Base-by-base conservation (phyloP, 2,888 invertebrate genomes). In the Allygus modestus region DNA sequence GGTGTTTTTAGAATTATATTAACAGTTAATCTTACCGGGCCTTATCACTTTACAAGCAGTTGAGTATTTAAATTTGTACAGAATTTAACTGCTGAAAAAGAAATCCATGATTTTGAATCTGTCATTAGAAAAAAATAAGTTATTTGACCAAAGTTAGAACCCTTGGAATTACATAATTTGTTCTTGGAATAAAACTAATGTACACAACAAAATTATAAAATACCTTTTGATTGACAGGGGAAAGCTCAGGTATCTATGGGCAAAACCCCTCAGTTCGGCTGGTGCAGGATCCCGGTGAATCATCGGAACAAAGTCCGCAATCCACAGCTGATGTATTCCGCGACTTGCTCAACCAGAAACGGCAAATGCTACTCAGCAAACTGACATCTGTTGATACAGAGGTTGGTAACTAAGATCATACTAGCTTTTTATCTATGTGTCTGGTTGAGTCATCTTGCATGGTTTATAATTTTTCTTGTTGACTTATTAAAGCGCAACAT, bases 251-350 rank as follows among this genome's bases (percentile, higher is more conserved):
- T 33, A 58, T 79, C 33, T 79, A 79, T 58, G 79, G 79, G n/a
- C 79, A 79, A 23, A 79, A 79, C 58, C 54, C 51, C 73, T 77
- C 54, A 54, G 91, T 93, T n/a, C 90, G 92, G 69, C 88, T 93
- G 85, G 90, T 79, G 31, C 85, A 81, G 33, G 84, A 83, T 17
- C 92, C 92, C 31, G 88, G 89, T 79, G 88, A 87, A 33, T 31
- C 28, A 17, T 31, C 65, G 31, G 94, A 94, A 28, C 82, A 82
- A 15, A 73, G 85, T 41, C 81, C 84, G 20, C 95, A 95, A 88
- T 95, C 96, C 79, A 96, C 97, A 1, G 94, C 97, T 0, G 98
- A 98, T 89, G 97, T 98, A 94, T 96, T 98, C 90, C 94, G 97
- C 89, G 98, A 98, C 89, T 95, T 98, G 93, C 93, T 98, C 88